Base-by-base conservation (phyloP, 2,113 vertebrate species). In the Setophaga petechia region DNA sequence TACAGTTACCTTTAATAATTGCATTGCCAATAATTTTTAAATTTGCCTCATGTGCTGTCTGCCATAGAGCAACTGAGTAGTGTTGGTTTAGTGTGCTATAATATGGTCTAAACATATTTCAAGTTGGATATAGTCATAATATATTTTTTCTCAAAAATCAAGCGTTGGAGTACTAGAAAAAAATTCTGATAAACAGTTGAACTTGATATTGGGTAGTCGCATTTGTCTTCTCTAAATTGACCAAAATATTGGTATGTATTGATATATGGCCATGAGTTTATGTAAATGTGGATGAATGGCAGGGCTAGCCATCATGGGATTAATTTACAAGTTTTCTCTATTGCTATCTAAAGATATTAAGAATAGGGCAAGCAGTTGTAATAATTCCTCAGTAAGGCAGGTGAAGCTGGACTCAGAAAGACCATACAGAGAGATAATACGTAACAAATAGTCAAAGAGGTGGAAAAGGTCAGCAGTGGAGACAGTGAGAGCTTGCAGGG, bases 11-110 rank as follows among this genome's bases (percentile, higher is more conserved):
- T 41, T 93, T 84, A 63, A 31, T 86, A 75, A 52, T 16, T 76
- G 5, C n/a, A 30, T 52, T 66, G 65, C 0, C 0, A 4, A 11
- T 57, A 0, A 18, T 35, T 87, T 80, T 72, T 11, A 52, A 67
- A 52, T 95, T 79, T 83, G 5, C 11, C 22, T 88, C 17, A 6
- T 55, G 8, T 69, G 18, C 44, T 67, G 81, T 68, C 59, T 58
- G 31, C 21, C 10, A 22, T 23, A 49, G 5, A 81, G 6, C 39
- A 68, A 49, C 30, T 49, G 65, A 61, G 21, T 39, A 44, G 14
- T 25, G 7, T 66, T 80, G 33, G 8, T 46, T 76, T 81, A 80
- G 15, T 51, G 7, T n/a, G 11, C 7, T 46, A 5, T 30, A 57
- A 41, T 4, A 23, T 23, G 16, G 11, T 55, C 52, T 55, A 62